phyloP scores from a whole-genome alignment of 2,797 vertebrate genomes.

The Poeciliopsis infans region DNA sequence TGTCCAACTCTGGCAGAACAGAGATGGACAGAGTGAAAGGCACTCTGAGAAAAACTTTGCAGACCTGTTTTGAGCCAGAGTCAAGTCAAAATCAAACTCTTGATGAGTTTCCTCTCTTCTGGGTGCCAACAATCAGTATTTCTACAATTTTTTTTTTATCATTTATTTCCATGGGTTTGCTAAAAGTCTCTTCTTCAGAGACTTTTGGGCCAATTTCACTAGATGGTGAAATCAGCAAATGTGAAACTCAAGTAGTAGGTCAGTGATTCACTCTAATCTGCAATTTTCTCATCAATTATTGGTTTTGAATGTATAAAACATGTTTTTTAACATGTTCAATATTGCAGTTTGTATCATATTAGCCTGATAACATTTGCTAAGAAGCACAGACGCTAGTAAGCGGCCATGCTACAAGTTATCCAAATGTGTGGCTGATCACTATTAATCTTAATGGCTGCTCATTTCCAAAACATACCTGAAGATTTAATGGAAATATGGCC shows the following conservation, averaged over 20 bases:
- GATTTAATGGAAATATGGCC: not conserved
- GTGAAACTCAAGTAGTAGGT: not conserved
- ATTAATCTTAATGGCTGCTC: not conserved
- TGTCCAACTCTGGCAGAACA: conserved; percentile 47
- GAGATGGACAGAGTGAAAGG: conserved; percentile 1
- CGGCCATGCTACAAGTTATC: not conserved
- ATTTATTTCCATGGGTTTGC: not conserved
- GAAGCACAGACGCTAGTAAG: not conserved
- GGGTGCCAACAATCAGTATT: not conserved
- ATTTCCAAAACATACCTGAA: not conserved
- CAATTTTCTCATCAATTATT: not conserved
- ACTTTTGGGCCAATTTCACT: not conserved
- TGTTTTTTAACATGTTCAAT: not conserved
- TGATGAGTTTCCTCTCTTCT: not conserved
- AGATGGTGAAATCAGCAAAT: not conserved
- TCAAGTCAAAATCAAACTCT: conserved; percentile 18
- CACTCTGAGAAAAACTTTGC: conserved; percentile 30
- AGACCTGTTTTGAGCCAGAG: conserved; percentile 18
- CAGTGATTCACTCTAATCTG: not conserved
- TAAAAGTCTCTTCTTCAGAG: not conserved
- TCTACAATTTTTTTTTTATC: not conserved
- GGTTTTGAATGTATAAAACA: not conserved
- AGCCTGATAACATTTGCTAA: not conserved
- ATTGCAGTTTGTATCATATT: not conserved
- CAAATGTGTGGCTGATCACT: not conserved